Conservation (phyloP, 2,113 vertebrate species). For the Mormoops blainvillei region DNA sequence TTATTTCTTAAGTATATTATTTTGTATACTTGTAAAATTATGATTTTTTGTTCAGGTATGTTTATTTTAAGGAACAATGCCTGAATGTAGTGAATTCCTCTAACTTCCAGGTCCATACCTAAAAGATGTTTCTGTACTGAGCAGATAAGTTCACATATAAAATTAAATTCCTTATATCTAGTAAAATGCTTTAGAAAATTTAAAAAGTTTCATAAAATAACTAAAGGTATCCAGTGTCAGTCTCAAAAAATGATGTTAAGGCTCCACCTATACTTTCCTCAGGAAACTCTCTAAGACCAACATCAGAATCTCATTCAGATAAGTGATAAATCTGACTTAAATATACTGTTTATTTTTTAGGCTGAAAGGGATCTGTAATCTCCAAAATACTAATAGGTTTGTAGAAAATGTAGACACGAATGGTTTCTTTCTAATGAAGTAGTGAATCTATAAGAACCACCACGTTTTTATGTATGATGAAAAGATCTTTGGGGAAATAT, state of each 20-base stretch:
- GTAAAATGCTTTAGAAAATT: background rate
- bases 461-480: background rate
- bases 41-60: background rate
- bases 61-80: background rate
- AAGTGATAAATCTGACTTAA: background rate
- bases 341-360: background rate
- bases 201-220: background rate
- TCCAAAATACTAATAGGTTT: background rate
- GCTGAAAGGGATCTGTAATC: background rate
- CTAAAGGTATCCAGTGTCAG: background rate
- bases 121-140: background rate
- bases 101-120: background rate
- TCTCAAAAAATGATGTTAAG: background rate
- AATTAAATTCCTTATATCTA: background rate
- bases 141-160: background rate
- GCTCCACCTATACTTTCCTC: background rate
- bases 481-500: constrained; percentile 13
- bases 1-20: background rate
- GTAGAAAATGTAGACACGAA: background rate
- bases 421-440: background rate
- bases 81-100: background rate
- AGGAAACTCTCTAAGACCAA: background rate
- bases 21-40: background rate
- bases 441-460: background rate
- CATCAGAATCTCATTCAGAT: background rate